Percentiles rank a stretch among this genome's conserved stretches.
Evolutionary conservation across 2,888 invertebrate genomes (phyloP).

Genomic region (Candidula unifasciata): DNA sequence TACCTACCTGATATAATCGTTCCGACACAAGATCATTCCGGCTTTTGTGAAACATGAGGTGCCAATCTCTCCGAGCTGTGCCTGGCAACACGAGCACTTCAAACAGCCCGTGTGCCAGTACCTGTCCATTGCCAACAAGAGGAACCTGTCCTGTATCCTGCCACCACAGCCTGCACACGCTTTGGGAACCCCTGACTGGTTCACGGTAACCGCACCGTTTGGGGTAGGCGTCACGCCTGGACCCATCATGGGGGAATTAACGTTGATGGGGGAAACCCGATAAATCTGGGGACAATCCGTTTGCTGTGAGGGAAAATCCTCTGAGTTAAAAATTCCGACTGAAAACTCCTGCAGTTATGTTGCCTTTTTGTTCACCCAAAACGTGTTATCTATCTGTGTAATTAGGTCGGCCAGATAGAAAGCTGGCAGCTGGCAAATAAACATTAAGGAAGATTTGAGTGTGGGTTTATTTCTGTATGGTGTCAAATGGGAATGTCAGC

Average conservation of each 20-base stretch:
- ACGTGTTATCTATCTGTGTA: too few species aligned
- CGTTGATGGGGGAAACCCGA: not conserved
- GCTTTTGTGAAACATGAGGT: slow-evolving; percentile 94
- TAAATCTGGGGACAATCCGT: too few species aligned
- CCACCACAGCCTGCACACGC: slow-evolving; percentile 92
- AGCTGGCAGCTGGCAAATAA: too few species aligned
- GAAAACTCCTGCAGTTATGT: too few species aligned
- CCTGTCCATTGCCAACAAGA: slow-evolving; percentile 93
- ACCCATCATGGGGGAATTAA: slow-evolving; percentile 30
- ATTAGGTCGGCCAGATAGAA: too few species aligned
- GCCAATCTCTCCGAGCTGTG: slow-evolving; percentile 93
- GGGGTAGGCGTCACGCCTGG: slow-evolving; percentile 35
- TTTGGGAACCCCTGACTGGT: slow-evolving; percentile 40
- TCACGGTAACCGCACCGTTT: slow-evolving; percentile 40
- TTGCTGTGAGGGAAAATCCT: too few species aligned
- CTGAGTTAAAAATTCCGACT: too few species aligned
- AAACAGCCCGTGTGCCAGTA: slow-evolving; percentile 97
- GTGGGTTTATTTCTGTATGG: too few species aligned
- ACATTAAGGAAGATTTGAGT: too few species aligned
- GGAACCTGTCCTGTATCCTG: slow-evolving; percentile 93
- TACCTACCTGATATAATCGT: slow-evolving; percentile 95
- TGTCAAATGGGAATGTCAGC: too few species aligned
- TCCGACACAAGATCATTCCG: slow-evolving; percentile 96
- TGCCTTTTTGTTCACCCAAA: too few species aligned
- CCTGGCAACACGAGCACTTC: slow-evolving; percentile 94